phyloP scores from a whole-genome alignment of 2,797 vertebrate genomes.

The Enteromius mattozi region DNA sequence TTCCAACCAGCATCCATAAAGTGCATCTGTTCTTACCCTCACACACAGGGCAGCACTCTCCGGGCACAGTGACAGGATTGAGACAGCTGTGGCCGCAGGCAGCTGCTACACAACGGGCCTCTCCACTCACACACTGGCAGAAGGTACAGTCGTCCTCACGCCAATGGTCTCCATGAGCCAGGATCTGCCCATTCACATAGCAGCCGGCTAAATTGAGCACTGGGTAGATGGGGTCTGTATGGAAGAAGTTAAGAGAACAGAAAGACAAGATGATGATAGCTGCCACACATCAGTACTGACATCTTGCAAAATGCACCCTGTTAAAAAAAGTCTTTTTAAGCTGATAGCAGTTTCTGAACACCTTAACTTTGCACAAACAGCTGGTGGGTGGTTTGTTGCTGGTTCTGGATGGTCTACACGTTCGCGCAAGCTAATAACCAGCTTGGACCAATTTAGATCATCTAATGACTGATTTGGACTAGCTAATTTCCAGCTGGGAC shows the following conservation, averaged over 20 bases:
- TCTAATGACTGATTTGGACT: background rate
- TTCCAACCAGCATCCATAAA: constrained; percentile 7
- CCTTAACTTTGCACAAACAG: background rate
- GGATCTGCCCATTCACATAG: constrained; percentile 88
- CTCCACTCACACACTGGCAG: constrained; percentile 89
- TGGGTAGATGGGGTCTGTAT: constrained; percentile 83
- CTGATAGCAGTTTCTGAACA: background rate
- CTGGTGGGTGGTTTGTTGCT: background rate
- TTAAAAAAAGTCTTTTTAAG: background rate
- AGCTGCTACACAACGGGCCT: constrained; percentile 84
- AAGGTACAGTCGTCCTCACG: constrained; percentile 90
- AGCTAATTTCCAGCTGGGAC: background rate
- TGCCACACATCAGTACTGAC: background rate
- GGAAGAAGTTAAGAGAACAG: background rate
- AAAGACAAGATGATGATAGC: background rate
- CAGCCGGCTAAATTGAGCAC: constrained; percentile 86
- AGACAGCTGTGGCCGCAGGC: constrained; percentile 88
- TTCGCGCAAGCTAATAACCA: background rate
- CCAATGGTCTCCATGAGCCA: constrained; percentile 89
- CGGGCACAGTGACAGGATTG: constrained; percentile 86
- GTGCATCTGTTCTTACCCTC: constrained; percentile 77
- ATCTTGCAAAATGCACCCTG: background rate
- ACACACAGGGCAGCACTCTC: constrained; percentile 89
- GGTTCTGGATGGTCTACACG: background rate
- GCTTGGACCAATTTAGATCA: background rate